Percentiles rank a stretch among this genome's conserved stretches.
These are phyloP conservation scores for Astropecten irregularis DNA, from an alignment of 53 echinoderm and acorn worm genomes.

Conservation along the genomic window DNA sequence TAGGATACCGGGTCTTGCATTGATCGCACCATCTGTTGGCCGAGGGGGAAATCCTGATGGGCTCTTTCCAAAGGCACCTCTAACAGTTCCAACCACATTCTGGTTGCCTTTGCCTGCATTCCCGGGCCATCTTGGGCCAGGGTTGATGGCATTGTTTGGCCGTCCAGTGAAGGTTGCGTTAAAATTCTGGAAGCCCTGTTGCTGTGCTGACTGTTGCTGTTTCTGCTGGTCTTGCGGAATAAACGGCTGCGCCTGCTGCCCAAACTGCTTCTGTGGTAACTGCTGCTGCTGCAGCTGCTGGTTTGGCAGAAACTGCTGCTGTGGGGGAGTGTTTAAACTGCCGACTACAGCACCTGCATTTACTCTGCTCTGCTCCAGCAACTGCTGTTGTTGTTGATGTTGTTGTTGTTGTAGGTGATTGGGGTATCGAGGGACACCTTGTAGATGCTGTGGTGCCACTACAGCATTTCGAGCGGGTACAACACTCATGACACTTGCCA, in stretches of 20 bases:
- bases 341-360: background rate
- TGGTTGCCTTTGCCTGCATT: background rate
- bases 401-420: background rate
- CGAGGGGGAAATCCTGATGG: too few relatives aligned
- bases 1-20: background rate
- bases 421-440: background rate
- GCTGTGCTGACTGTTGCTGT: constrained; percentile 25
- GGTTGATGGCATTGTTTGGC: too few relatives aligned
- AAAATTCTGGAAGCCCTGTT: too few relatives aligned
- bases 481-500: too few relatives aligned
- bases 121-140: background rate
- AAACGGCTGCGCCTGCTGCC: background rate
- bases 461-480: too few relatives aligned
- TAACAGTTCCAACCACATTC: background rate
- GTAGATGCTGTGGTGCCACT: too few relatives aligned
- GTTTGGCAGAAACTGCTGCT: background rate
- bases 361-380: background rate
- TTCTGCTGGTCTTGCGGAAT: background rate
- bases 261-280: background rate
- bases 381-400: constrained; percentile 13
- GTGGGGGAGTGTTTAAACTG: background rate
- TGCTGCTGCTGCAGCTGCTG: constrained; percentile 1
- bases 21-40: background rate
- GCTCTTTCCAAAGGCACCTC: background rate
- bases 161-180: too few relatives aligned